Conservation (phyloP, 2,888 invertebrate genomes). For the Dione juno region DNA sequence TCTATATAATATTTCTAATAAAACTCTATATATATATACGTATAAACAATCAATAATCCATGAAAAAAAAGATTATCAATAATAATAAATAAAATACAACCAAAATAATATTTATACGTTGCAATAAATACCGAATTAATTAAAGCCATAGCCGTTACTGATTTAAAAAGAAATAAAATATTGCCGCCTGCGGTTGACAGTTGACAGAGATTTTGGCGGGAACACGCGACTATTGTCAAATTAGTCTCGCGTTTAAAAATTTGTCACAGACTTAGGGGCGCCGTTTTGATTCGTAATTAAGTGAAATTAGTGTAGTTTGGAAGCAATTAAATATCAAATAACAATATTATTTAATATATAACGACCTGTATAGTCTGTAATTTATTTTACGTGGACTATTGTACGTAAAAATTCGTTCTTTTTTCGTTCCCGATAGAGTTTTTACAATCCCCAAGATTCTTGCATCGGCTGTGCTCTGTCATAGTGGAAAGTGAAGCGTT, state of each 20-base stretch:
- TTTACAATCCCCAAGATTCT: too few relatives aligned
- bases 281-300: conserved; percentile 56
- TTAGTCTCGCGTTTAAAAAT: conserved; percentile 60
- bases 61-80: background rate
- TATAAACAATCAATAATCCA: background rate
- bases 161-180: conserved; percentile 44
- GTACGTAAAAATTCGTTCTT: too few relatives aligned
- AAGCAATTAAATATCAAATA: background rate
- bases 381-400: too few relatives aligned
- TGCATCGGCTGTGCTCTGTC: too few relatives aligned
- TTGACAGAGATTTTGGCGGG: conserved; percentile 70
- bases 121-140: conserved; percentile 24
- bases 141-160: conserved; percentile 14
- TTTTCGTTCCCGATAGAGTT: too few relatives aligned
- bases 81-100: conserved; percentile 1
- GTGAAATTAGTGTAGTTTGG: background rate
- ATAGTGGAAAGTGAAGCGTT: too few relatives aligned
- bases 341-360: too few relatives aligned
- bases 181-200: conserved; percentile 60
- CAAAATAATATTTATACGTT: conserved; percentile 2
- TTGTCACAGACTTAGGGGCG: conserved; percentile 62
- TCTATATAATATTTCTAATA: background rate
- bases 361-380: too few relatives aligned
- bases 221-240: conserved; percentile 69
- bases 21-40: too few relatives aligned